A percentile compares a stretch with the other conserved stretches of the same genome.
phyloP scores from a whole-genome alignment of 2,113 vertebrate genomes.

The Antennarius striatus region DNA sequence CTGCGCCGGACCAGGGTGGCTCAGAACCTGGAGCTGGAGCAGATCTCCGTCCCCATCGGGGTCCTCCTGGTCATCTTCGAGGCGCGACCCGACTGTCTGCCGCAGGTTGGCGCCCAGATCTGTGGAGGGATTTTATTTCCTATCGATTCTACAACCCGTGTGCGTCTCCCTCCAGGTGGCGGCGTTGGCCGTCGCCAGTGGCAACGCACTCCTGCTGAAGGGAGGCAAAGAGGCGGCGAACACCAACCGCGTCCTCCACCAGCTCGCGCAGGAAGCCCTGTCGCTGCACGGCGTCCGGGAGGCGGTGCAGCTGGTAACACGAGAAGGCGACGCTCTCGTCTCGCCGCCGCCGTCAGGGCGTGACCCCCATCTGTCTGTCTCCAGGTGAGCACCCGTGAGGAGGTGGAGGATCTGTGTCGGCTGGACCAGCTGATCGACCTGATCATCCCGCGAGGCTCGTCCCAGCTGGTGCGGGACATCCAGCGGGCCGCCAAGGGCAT shows the following conservation, averaged over 20 bases:
- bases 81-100: conserved; percentile 95
- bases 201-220: conserved; percentile 93
- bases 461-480: conserved; percentile 90
- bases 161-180: conserved; percentile 82
- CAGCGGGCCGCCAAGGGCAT: conserved; percentile 92
- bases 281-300: conserved; percentile 87
- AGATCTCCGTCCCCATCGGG: conserved; percentile 95
- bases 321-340: too few species aligned
- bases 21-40: conserved; percentile 90
- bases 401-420: conserved; percentile 94
- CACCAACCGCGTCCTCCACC: conserved; percentile 90
- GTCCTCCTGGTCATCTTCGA: conserved; percentile 97
- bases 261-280: conserved; percentile 90
- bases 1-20: conserved; percentile 89
- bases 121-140: neutral
- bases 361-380: neutral
- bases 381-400: conserved; percentile 95
- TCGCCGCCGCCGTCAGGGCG: too few species aligned
- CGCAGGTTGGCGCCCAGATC: conserved; percentile 81
- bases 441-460: conserved; percentile 95
- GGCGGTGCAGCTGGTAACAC: conserved; percentile 89
- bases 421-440: conserved; percentile 95
- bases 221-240: conserved; percentile 91
- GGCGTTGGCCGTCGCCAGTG: conserved; percentile 92
- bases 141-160: neutral